These are phyloP conservation scores for Elephantulus edwardii DNA, from an alignment of 2,113 vertebrate genomes.

Conservation along the genomic window DNA sequence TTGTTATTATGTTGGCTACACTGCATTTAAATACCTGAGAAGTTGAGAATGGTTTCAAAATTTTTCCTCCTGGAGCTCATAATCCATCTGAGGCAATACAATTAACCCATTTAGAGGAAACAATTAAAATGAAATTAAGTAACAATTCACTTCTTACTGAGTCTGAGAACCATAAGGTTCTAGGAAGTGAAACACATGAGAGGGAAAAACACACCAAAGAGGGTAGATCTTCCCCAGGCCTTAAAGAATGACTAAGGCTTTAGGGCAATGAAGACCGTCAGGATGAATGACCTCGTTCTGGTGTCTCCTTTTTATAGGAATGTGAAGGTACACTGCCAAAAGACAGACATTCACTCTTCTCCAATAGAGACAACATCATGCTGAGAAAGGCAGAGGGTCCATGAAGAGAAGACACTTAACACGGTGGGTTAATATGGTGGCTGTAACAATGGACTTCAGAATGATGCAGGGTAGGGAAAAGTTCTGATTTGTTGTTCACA, in stretches of 20 bases:
- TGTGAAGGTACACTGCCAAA: background rate
- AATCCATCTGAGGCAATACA: background rate
- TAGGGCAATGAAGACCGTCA: background rate
- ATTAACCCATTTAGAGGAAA: background rate
- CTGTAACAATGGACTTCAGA: too few relatives aligned
- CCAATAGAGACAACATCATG: background rate
- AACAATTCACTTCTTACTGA: background rate
- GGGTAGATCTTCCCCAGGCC: background rate
- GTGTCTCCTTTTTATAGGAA: background rate
- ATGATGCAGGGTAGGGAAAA: too few relatives aligned
- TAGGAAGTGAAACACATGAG: background rate
- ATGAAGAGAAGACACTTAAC: too few relatives aligned
- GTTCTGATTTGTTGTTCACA: too few relatives aligned
- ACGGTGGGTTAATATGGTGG: too few relatives aligned
- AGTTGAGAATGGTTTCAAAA: background rate
- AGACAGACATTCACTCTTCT: background rate
- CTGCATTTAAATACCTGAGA: background rate
- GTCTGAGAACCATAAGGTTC: background rate
- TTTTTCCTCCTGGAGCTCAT: background rate
- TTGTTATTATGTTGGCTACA: conserved; percentile 8
- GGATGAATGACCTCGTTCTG: background rate
- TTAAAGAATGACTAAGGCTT: background rate
- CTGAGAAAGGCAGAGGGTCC: too few relatives aligned
- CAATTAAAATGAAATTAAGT: background rate
- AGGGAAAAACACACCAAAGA: background rate